These are phyloP conservation scores for Heliconius sara DNA, from an alignment of 2,888 invertebrate genomes.

Conservation along the genomic window DNA sequence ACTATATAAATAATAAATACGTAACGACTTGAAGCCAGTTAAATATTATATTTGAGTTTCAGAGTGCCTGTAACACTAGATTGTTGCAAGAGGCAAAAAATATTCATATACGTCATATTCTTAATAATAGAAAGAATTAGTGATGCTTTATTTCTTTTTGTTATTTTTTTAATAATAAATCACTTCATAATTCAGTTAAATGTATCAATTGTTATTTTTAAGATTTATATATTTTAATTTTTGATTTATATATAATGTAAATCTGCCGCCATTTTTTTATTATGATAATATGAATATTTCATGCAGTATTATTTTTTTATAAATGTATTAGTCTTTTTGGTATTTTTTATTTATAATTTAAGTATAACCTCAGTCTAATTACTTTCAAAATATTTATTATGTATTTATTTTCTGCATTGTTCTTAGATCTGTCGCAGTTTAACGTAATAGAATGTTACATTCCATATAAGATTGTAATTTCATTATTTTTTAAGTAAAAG, in stretches of 20 bases:
- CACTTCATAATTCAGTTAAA: too few species aligned
- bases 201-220: neutral
- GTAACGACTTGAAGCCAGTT: too few species aligned
- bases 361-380: neutral
- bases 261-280: neutral
- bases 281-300: neutral
- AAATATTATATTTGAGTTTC: too few species aligned
- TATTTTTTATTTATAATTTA: neutral
- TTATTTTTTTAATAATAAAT: too few species aligned
- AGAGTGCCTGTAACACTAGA: too few species aligned
- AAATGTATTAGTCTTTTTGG: neutral
- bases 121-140: too few species aligned
- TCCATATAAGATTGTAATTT: slow-evolving; percentile 16
- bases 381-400: neutral
- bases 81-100: too few species aligned
- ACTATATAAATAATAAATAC: too few species aligned
- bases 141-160: too few species aligned
- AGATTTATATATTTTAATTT: neutral
- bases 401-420: too few species aligned
- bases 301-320: neutral
- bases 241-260: neutral
- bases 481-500: slow-evolving; percentile 12
- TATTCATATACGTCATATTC: too few species aligned
- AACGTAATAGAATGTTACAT: slow-evolving; percentile 21
- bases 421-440: neutral